These are phyloP conservation scores for Drosophila albomicans DNA, from an alignment of 1,140 invertebrate species.

Conservation along the genomic window DNA sequence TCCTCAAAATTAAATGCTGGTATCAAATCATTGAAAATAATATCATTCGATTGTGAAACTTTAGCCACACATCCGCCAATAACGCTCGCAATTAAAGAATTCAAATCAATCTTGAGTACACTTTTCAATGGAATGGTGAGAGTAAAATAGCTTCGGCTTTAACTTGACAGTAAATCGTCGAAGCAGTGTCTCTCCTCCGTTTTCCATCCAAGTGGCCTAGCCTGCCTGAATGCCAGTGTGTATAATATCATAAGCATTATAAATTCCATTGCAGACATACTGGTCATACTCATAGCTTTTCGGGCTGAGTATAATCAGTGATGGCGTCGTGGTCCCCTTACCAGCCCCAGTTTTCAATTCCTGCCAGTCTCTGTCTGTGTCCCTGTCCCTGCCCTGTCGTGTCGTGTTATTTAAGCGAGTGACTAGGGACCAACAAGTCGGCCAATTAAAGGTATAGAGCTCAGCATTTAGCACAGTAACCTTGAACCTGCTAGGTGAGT, in stretches of 20 bases:
- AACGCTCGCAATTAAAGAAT: neutral
- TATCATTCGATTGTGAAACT: neutral
- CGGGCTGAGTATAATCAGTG: slow-evolving; percentile 54
- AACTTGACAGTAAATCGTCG: slow-evolving; percentile 7
- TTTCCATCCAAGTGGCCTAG: neutral
- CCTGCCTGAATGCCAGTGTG: slow-evolving; percentile 16
- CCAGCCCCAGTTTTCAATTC: neutral
- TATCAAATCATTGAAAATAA: no score
- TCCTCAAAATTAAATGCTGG: no score
- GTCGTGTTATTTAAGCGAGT: slow-evolving; percentile 33
- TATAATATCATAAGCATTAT: slow-evolving; percentile 77
- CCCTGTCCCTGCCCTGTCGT: neutral
- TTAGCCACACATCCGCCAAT: neutral
- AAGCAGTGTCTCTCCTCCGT: neutral
- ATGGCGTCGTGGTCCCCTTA: slow-evolving; percentile 26
- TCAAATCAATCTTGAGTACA: neutral
- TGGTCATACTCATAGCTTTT: slow-evolving; percentile 40
- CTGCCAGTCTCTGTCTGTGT: neutral
- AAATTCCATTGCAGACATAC: slow-evolving; percentile 79
- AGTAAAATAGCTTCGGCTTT: slow-evolving; percentile 20
- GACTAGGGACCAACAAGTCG: slow-evolving; percentile 66
- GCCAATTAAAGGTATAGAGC: slow-evolving; percentile 78
- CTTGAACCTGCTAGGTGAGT: slow-evolving; percentile 81
- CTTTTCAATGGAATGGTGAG: neutral
- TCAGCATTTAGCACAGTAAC: slow-evolving; percentile 81